Conservation (phyloP, 2,797 vertebrate species). For the Gadopsis bispinosus region DNA sequence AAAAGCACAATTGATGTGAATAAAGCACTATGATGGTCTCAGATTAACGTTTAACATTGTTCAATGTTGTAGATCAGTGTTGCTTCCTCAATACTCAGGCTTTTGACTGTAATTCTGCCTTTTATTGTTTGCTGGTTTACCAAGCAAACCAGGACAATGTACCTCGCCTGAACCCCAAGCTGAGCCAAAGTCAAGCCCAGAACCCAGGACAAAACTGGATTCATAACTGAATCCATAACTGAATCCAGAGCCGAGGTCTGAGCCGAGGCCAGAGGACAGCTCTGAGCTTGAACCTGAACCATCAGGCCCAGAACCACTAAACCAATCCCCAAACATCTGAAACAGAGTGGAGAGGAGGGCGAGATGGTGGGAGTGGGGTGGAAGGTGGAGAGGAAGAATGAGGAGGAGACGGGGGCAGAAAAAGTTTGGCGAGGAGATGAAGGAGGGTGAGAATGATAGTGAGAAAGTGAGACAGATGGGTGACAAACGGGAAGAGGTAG, state of each 20-base stretch:
- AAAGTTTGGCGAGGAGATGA: conserved; percentile 7
- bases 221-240: conserved; percentile 64
- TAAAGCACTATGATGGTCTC: not conserved
- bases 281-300: conserved; percentile 71
- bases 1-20: not conserved
- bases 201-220: conserved; percentile 64
- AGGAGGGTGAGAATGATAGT: not conserved
- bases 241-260: conserved; percentile 60
- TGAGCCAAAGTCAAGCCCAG: conserved; percentile 67
- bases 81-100: conserved; percentile 46
- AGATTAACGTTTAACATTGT: not conserved
- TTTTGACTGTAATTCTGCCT: conserved; percentile 60
- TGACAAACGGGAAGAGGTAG: not conserved
- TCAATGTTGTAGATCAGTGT: not conserved
- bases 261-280: conserved; percentile 50
- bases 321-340: conserved; percentile 81
- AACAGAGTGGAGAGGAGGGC: conserved; percentile 58
- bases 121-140: conserved; percentile 60
- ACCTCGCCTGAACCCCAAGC: conserved; percentile 78
- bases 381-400: not conserved
- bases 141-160: conserved; percentile 66
- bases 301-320: conserved; percentile 79
- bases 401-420: not conserved
- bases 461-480: not conserved
- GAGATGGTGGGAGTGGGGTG: conserved; percentile 3